Evolutionary conservation across 2,888 invertebrate species (phyloP).

Genomic region (Ochropleura leucogaster): DNA sequence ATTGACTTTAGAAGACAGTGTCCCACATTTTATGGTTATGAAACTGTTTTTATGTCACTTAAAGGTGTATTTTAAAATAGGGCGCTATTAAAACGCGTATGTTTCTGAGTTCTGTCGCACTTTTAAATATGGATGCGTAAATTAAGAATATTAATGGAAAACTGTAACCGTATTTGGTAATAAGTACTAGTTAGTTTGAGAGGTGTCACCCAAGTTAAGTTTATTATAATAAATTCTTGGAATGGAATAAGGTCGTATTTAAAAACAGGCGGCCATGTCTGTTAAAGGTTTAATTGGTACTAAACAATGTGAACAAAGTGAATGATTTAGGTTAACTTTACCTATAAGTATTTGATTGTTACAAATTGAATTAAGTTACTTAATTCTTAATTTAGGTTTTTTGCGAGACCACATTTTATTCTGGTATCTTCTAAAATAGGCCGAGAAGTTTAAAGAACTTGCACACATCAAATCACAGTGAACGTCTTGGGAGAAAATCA

Average conservation of each 20-base stretch:
- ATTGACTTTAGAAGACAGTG: constrained; percentile 63
- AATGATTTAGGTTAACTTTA: constrained; percentile 3
- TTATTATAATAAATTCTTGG: constrained; percentile 33
- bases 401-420: not conserved
- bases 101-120: constrained; percentile 13
- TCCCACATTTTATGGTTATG: constrained; percentile 58
- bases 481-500: too few species aligned
- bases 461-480: not conserved
- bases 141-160: constrained; percentile 43
- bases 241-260: constrained; percentile 35
- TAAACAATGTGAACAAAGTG: constrained; percentile 13
- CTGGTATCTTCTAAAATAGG: not conserved
- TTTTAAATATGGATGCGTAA: constrained; percentile 42
- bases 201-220: constrained; percentile 23
- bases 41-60: constrained; percentile 27
- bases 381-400: not conserved
- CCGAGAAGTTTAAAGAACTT: not conserved
- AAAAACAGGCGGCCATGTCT: constrained; percentile 15
- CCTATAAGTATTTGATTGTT: not conserved
- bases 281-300: constrained; percentile 40
- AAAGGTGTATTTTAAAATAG: constrained; percentile 40
- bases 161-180: constrained; percentile 44
- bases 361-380: too few species aligned
- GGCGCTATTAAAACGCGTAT: constrained; percentile 12
- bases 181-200: constrained; percentile 52